These are phyloP conservation scores for Ctenomys sociabilis DNA, from an alignment of 2,113 vertebrate species.

Conservation along the genomic window DNA sequence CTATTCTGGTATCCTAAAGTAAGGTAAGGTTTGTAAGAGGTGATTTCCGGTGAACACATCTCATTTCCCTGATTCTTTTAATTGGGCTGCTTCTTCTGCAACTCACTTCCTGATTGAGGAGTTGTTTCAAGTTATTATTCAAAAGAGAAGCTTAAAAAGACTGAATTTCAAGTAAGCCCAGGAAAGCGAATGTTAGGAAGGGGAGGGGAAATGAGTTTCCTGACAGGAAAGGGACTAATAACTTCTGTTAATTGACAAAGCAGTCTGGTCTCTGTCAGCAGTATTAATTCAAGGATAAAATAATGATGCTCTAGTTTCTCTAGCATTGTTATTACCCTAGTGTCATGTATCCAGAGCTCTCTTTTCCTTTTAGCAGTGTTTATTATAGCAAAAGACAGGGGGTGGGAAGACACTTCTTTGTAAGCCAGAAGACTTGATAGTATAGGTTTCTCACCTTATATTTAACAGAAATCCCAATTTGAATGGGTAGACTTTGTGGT, in stretches of 20 bases:
- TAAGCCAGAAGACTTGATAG: neutral
- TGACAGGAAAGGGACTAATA: neutral
- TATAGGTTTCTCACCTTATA: conserved; percentile 48
- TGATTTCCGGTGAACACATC: neutral
- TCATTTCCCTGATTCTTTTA: neutral
- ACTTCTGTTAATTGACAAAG: conserved; percentile 45
- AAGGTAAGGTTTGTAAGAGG: neutral
- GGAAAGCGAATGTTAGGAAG: neutral
- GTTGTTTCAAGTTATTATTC: conserved; percentile 12
- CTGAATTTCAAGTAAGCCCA: conserved; percentile 45
- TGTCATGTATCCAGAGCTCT: conserved; percentile 69
- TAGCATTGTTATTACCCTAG: conserved; percentile 15
- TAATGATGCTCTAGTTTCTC: conserved; percentile 66
- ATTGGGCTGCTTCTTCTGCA: neutral
- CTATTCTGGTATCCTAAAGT: neutral
- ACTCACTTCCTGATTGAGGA: neutral
- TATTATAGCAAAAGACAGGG: conserved; percentile 68
- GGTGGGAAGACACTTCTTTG: neutral
- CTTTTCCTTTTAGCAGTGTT: conserved; percentile 62
- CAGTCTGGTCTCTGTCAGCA: neutral
- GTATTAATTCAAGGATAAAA: conserved; percentile 67
- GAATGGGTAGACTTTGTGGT: neutral
- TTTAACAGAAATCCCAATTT: neutral
- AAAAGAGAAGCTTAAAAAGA: neutral
- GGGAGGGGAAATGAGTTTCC: neutral